These are phyloP conservation scores for Biston stratarius DNA, from an alignment of 2,888 invertebrate genomes.

Conservation along the genomic window DNA sequence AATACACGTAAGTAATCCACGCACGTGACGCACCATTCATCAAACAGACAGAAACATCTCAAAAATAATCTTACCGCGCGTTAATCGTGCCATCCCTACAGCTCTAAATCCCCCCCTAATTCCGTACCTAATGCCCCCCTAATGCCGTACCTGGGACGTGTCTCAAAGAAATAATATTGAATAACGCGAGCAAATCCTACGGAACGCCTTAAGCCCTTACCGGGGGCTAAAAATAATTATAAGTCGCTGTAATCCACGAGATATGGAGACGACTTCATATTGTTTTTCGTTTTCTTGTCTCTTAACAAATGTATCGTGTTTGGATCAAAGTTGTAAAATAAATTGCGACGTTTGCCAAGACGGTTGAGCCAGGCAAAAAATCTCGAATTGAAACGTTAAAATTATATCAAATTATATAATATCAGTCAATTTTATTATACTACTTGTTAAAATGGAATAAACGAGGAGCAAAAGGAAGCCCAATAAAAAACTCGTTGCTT, in stretches of 20 bases:
- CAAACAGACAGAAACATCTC: conserved; percentile 47
- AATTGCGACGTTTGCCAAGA: no score
- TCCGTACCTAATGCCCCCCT: conserved; percentile 55
- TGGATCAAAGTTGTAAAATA: not conserved
- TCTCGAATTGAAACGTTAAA: no score
- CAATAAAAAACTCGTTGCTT: no score
- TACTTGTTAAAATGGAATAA: not conserved
- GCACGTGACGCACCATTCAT: conserved; percentile 29
- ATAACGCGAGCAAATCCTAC: conserved; percentile 81
- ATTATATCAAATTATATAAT: no score
- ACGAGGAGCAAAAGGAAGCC: not conserved
- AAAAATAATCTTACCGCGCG: conserved; percentile 35
- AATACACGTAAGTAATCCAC: conserved; percentile 10
- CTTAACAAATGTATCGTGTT: conserved; percentile 1
- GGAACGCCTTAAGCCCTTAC: conserved; percentile 78
- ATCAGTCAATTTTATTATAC: no score
- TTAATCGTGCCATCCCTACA: conserved; percentile 44
- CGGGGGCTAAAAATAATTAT: conserved; percentile 74
- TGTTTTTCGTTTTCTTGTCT: conserved; percentile 55
- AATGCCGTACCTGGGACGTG: conserved; percentile 70
- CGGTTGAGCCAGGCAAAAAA: not conserved
- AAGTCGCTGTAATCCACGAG: conserved; percentile 64
- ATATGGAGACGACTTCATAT: conserved; percentile 59
- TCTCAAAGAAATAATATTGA: conserved; percentile 81
- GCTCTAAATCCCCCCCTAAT: conserved; percentile 59